Conservation (phyloP, 2,888 invertebrate genomes). For the Euphydryas editha region DNA sequence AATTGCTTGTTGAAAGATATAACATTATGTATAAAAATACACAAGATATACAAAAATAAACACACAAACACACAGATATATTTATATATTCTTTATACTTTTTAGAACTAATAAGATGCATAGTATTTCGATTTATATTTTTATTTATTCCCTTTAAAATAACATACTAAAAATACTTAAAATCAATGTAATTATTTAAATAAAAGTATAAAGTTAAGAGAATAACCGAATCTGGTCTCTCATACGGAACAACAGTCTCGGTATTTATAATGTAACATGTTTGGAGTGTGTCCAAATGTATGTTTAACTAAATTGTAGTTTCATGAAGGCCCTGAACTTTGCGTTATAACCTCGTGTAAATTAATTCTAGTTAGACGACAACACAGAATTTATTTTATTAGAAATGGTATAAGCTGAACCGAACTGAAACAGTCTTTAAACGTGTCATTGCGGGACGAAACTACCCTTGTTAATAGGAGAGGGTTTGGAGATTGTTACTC, state of each 20-base stretch:
- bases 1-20: too few relatives aligned
- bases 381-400: constrained; percentile 14
- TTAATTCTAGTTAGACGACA: constrained; percentile 40
- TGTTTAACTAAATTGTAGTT: constrained; percentile 40
- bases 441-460: too few relatives aligned
- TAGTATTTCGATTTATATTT: too few relatives aligned
- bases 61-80: neutral
- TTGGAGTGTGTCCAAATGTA: constrained; percentile 39
- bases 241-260: constrained; percentile 25
- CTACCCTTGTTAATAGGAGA: too few relatives aligned
- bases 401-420: constrained; percentile 7
- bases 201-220: constrained; percentile 9
- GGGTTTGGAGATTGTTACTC: too few relatives aligned
- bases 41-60: too few relatives aligned
- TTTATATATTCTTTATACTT: too few relatives aligned
- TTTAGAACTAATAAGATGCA: too few relatives aligned
- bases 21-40: too few relatives aligned
- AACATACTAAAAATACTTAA: neutral
- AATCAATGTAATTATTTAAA: neutral
- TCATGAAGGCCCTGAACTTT: constrained; percentile 43
- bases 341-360: constrained; percentile 39
- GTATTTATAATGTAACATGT: constrained; percentile 39
- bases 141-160: constrained; percentile 2
- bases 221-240: constrained; percentile 22
- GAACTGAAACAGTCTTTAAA: too few relatives aligned